Evolutionary conservation across 2,888 invertebrate genomes (phyloP).

Genomic region (Heliconius erato): DNA sequence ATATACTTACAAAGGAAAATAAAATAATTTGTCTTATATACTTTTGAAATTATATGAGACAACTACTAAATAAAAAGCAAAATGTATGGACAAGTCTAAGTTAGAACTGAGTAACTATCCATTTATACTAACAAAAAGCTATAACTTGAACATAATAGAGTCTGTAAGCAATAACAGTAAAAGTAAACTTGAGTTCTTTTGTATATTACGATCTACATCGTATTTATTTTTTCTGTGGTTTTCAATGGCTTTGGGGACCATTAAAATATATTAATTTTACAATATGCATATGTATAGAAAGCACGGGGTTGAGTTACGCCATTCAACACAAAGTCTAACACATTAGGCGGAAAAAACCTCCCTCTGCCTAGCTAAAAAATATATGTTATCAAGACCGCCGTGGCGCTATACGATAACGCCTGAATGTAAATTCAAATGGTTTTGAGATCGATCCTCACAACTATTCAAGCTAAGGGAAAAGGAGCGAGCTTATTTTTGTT

Average conservation of each 20-base stretch:
- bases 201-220: not conserved
- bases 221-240: not conserved
- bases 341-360: not conserved
- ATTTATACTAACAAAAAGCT: not conserved
- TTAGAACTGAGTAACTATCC: not conserved
- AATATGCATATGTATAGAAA: not conserved
- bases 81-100: not conserved
- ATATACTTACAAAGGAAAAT: not conserved
- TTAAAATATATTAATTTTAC: conserved; percentile 5
- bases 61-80: not conserved
- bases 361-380: not conserved
- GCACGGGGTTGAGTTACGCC: not conserved
- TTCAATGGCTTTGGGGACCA: not conserved
- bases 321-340: not conserved
- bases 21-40: not conserved
- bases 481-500: no score
- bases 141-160: not conserved
- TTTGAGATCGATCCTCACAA: no score
- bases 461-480: no score
- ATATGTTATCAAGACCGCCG: no score
- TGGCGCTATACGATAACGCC: no score
- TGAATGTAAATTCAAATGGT: no score
- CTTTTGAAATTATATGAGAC: not conserved
- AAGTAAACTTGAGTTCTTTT: not conserved
- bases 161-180: conserved; percentile 9